Evolutionary conservation across 37 sponge, comb jelly and placozoan genomes (phyloP), one percentile per base, ranked within the genome.

Genomic region (Eunapius fragilis): DNA sequence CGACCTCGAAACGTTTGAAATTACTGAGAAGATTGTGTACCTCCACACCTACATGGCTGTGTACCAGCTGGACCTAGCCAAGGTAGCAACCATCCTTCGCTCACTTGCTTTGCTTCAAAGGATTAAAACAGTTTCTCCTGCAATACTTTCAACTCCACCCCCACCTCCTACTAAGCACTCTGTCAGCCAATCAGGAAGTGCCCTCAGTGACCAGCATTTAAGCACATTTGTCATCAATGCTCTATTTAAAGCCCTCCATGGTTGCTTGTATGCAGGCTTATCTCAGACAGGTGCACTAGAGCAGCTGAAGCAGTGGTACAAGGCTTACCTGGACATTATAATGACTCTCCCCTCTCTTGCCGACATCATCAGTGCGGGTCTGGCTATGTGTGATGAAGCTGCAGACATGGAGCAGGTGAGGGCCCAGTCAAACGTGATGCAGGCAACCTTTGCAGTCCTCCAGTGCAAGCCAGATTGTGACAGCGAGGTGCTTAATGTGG

Each of bases 51-150:
- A 81, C 31, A 72, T 84, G 11, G 38, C 71, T 30, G 75, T 84
- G 41, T 87, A 90, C 67, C 88, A 94, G 82, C 76, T 94, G 9
- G 36, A 87, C 35, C 78, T 90, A 28, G 94, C 88, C 78, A 90
- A 88, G 23, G 69, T 94, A 75, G 79, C 89, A 9, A 31, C 83
- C 70, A 36, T 87, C 4, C 86, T 94, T 27, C 83, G 91, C 12
- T 88, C 94, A 22, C 85, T 94, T 30, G 79, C 78, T n/a, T 38
- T 72, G 58, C 14, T 58, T 58, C 19, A 17, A 58, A 58, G 14
- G 17, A 58, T 58, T 17, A 58, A 58, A 11, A 10, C 6, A 11
- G 58, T 58, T 58, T 58, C 7, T 58, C 22, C 58, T 11, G 14
- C 19, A 2, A 11, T 58, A 13, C 58, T 11, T 19, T 13, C 58